Base-by-base conservation (phyloP, 2,797 vertebrate species). In the Rhadinocentrus ornatus region DNA sequence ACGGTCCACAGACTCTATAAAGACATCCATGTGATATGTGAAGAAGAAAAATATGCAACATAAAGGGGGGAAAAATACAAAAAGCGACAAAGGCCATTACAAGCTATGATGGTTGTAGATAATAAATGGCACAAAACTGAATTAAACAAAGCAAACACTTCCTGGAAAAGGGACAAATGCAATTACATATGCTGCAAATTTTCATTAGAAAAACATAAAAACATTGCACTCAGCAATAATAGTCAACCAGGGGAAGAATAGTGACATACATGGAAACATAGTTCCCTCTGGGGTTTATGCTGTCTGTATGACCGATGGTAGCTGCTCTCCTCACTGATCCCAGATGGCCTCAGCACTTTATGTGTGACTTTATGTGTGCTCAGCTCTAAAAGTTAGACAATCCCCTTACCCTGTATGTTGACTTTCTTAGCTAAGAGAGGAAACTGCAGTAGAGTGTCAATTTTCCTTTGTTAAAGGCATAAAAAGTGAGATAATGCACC, bases 231-330 rank as follows among this genome's bases (percentile, higher is more conserved):
- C 88, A 79, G 87, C 85, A 86, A 34, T 75, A 85, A 85, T 13
- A 35, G 55, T 73, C 73, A 72, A 63, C 70, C 63, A 34, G 48
- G 71, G 69, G 71, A 67, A 62, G 76, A 61, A 66, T 37, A 6
- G 22, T 62, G 65, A 66, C 83, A 78, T 68, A 56, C 78, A 82
- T 72, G 82, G 86, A 82, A 84, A 84, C 76, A 68, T 61, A 53
- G 66, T 72, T 65, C 84, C 85, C 74, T 64, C 0, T 26, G 81
- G 81, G 88, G 74, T 65, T 73, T 4, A 10, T 62, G 78, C 86
- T 88, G 88, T 90, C 91, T 61, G 54, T 63, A 68, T 90, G 91
- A 92, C 68, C 78, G 87, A 93, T 92, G 87, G 81, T 78, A 75
- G 81, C 78, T 69, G 75, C 83, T 82, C 83, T 75, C 70, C 57